Percentiles rank a stretch among this genome's conserved stretches.
phyloP scores from a whole-genome alignment of 2,888 invertebrate genomes.

The Leptinotarsa haldemani region DNA sequence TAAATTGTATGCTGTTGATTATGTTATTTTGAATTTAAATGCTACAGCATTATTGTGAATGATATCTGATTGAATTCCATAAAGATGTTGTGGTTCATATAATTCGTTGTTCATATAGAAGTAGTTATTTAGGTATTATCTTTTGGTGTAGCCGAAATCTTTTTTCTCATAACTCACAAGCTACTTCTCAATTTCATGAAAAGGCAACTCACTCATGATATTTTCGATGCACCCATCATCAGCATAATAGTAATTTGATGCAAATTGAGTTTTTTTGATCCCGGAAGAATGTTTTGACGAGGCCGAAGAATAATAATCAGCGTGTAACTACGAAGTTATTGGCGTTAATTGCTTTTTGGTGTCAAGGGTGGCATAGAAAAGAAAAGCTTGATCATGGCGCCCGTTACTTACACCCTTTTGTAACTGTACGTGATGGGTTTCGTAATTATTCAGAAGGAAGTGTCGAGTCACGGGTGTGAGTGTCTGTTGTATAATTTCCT shows the following conservation, averaged over 20 bases:
- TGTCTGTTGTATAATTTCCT: conserved; percentile 13
- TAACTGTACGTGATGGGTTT: conserved; percentile 20
- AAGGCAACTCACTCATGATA: neutral
- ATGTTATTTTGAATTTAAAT: too few relatives aligned
- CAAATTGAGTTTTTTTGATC: conserved; percentile 7
- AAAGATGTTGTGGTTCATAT: too few relatives aligned
- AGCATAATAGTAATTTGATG: conserved; percentile 20
- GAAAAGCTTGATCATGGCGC: conserved; percentile 18
- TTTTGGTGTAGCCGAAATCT: too few relatives aligned
- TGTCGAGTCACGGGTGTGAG: conserved; percentile 18
- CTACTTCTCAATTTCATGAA: neutral
- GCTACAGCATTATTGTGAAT: too few relatives aligned
- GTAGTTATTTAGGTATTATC: too few relatives aligned
- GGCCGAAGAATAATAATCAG: conserved; percentile 18
- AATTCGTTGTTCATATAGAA: too few relatives aligned
- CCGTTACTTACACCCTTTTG: conserved; percentile 15
- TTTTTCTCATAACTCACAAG: neutral
- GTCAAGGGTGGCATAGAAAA: conserved; percentile 22
- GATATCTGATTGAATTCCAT: too few relatives aligned
- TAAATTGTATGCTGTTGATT: too few relatives aligned
- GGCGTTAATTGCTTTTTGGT: conserved; percentile 23
- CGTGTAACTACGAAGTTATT: conserved; percentile 22
- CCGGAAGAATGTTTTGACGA: conserved; percentile 13
- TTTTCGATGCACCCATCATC: neutral
- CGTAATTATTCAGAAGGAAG: conserved; percentile 15